Percentiles rank a stretch among this genome's conserved stretches.
phyloP scores from a whole-genome alignment of 2,113 vertebrate species.

The Rhinolophus sinicus region DNA sequence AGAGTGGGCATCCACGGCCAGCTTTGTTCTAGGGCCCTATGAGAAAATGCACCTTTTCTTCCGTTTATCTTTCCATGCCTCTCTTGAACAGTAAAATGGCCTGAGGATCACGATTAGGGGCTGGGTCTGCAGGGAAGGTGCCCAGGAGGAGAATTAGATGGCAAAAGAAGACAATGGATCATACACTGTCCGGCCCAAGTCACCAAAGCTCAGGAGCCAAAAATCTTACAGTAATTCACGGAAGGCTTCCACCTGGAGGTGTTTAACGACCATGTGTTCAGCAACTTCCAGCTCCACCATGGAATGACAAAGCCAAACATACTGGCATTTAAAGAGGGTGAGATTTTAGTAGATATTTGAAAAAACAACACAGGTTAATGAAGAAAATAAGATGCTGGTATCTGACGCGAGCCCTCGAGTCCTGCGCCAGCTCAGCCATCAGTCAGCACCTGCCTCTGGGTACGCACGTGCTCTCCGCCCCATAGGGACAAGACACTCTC shows the following conservation, averaged over 20 bases:
- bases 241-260: background rate
- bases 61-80: background rate
- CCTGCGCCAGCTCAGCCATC: background rate
- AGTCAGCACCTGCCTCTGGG: background rate
- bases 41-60: background rate
- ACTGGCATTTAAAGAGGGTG: background rate
- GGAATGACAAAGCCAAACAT: constrained; percentile 9
- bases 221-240: background rate
- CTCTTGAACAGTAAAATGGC: constrained; percentile 8
- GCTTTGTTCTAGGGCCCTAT: background rate
- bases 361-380: background rate
- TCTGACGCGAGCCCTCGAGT: background rate
- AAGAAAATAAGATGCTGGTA: background rate
- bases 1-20: background rate
- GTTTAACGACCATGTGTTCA: background rate
- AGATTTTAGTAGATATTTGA: background rate
- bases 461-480: background rate
- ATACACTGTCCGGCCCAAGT: background rate
- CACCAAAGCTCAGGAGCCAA: background rate
- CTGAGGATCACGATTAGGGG: background rate
- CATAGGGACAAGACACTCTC: background rate
- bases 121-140: no score
- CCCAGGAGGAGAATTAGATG: background rate
- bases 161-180: background rate
- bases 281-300: background rate